Evolutionary conservation across 1,140 invertebrate genomes (phyloP), one percentile per base, ranked within the genome.

Genomic region (Hyphantria cunea): DNA sequence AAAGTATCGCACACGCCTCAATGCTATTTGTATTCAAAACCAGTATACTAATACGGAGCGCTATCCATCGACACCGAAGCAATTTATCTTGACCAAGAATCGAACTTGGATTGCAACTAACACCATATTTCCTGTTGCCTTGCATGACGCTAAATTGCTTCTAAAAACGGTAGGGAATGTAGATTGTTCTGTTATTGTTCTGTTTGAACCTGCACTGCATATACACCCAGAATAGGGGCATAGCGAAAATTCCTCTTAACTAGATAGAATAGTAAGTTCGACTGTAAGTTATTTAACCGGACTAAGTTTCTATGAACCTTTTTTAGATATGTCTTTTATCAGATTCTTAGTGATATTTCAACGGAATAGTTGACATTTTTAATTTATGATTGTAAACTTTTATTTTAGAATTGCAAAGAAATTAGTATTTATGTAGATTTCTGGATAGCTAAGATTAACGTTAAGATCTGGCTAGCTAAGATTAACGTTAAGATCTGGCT

Each of bases 81-180:
- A 78, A 85, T 85, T 85, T 88, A 86, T 88, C 80, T 84, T 72
- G 67, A 51, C 66, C 68, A 60, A 64, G 82, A 76, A 86, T 86
- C 80, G 76, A 81, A 82, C 78, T 78, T 76, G 78, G 77, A 50
- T 66, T 71, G 79, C 80, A 76, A 83, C 79, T 83, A 75, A 70
- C 59, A 53, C 62, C 69, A 68, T 74, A 80, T 81, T 81, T 81
- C 80, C 79, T 80, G 70, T 76, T 82, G 68, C 67, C 73, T 81
- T 74, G 70, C 76, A 74, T 79, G 82, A 83, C 78, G 80, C 78
- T 74, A 82, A 84, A 87, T 87, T 85, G 83, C 83, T 87, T 79
- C 83, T 78, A 80, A 74, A 77, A 81, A 80, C 74, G 78, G 76
- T 66, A 68, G 61, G 76, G 80, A 84, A 87, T 84, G 80, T 70